Percentiles rank a stretch among this genome's conserved stretches.
Conservation (phyloP, 2,797 vertebrate species). For the Chlorospingus semifuscus region DNA sequence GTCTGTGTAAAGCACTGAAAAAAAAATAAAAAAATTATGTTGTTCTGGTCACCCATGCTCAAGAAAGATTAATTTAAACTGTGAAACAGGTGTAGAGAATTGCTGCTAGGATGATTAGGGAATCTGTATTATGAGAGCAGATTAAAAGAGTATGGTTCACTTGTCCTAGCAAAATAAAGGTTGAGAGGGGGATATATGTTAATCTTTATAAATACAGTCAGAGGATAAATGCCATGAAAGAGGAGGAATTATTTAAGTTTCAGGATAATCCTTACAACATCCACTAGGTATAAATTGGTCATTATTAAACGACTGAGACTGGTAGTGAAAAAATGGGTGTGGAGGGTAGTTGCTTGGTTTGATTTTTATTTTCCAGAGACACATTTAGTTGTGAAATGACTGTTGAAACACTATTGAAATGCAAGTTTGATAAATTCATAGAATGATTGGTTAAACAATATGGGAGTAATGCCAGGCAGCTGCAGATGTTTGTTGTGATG, state of each 20-base stretch:
- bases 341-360: not conserved
- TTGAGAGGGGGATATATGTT: constrained; percentile 64
- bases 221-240: constrained; percentile 57
- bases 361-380: not conserved
- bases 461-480: not conserved
- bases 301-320: constrained; percentile 15
- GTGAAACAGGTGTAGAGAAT: constrained; percentile 52
- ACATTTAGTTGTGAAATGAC: not conserved
- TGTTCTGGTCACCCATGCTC: not conserved
- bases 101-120: constrained; percentile 38
- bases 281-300: constrained; percentile 53
- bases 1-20: not conserved
- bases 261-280: constrained; percentile 46
- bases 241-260: constrained; percentile 63
- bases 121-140: constrained; percentile 62
- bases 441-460: not conserved
- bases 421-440: not conserved
- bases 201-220: constrained; percentile 63
- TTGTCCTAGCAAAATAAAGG: constrained; percentile 66
- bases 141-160: constrained; percentile 64
- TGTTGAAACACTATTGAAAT: not conserved
- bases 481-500: not conserved
- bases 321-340: not conserved
- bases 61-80: constrained; percentile 27
- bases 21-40: not conserved